Percentiles rank a stretch among this genome's conserved stretches.
Conservation (phyloP, 1,140 invertebrate species). For the Bombus terrestris region DNA sequence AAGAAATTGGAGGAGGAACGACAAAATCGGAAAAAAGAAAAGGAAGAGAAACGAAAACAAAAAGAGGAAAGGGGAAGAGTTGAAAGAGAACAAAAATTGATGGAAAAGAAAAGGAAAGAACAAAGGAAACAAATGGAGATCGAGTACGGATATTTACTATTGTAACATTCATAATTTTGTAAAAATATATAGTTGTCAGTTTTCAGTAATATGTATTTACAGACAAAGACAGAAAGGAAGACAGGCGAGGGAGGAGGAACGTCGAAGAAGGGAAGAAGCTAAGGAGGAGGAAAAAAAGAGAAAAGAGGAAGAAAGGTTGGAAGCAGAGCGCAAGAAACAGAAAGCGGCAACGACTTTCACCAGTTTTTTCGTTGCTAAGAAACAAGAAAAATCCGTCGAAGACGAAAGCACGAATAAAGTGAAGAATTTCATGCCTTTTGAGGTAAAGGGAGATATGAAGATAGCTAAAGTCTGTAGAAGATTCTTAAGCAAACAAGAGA, state of each 20-base stretch:
- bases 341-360: slow-evolving; percentile 89
- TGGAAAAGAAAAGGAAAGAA: slow-evolving; percentile 80
- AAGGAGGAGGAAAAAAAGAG: slow-evolving; percentile 84
- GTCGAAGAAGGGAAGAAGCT: slow-evolving; percentile 84
- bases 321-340: slow-evolving; percentile 88
- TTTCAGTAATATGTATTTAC: slow-evolving; percentile 32
- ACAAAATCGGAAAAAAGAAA: slow-evolving; percentile 59
- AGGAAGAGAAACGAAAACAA: slow-evolving; percentile 78
- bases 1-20: slow-evolving; percentile 77
- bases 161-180: slow-evolving; percentile 6
- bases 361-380: slow-evolving; percentile 91
- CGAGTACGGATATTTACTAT: slow-evolving; percentile 67
- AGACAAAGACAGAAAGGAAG: slow-evolving; percentile 79
- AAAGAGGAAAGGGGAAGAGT: slow-evolving; percentile 83
- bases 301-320: slow-evolving; percentile 85
- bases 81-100: slow-evolving; percentile 80
- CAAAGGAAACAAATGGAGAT: slow-evolving; percentile 81
- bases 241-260: slow-evolving; percentile 78
- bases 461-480: slow-evolving; percentile 87
- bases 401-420: slow-evolving; percentile 68
- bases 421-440: slow-evolving; percentile 85
- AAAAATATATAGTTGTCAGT: background rate
- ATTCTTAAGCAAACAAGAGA: slow-evolving; percentile 81
- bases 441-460: slow-evolving; percentile 94
- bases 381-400: slow-evolving; percentile 79